These are phyloP conservation scores for Ornithorhynchus anatinus DNA, from an alignment of 2,113 vertebrate genomes.

Conservation along the genomic window DNA sequence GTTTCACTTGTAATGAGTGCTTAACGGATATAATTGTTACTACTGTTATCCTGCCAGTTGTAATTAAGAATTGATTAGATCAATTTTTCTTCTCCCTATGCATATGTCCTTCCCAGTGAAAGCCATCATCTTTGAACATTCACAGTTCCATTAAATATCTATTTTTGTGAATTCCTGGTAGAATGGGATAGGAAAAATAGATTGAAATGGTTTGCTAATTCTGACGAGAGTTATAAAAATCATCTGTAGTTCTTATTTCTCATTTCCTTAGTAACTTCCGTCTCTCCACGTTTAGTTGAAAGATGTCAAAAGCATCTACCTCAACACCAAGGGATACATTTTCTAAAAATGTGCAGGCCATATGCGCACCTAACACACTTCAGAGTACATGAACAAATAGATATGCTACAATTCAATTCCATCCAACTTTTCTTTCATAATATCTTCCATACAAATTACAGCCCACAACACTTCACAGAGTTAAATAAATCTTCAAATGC, in stretches of 20 bases:
- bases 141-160: background rate
- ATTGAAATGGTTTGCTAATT: conserved; percentile 1
- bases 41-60: too few species aligned
- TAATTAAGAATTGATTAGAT: too few species aligned
- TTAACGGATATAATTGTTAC: too few species aligned
- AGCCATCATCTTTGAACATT: background rate
- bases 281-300: conserved; percentile 56
- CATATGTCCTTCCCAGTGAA: background rate
- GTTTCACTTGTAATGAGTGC: too few species aligned
- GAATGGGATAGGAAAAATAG: background rate
- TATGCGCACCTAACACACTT: conserved; percentile 52
- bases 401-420: conserved; percentile 27
- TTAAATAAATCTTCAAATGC: conserved; percentile 56
- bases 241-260: conserved; percentile 53
- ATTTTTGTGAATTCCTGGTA: background rate
- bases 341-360: conserved; percentile 58
- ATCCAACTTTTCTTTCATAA: conserved; percentile 10
- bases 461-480: conserved; percentile 55
- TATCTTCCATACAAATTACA: conserved; percentile 67
- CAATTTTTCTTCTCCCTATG: too few species aligned
- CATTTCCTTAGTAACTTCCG: conserved; percentile 51
- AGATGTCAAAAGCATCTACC: conserved; percentile 39
- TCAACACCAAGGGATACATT: conserved; percentile 50
- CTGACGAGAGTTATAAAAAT: conserved; percentile 12
- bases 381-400: conserved; percentile 26